These are phyloP conservation scores for Rhagonycha lutea DNA, from an alignment of 2,888 invertebrate genomes.

Conservation along the genomic window DNA sequence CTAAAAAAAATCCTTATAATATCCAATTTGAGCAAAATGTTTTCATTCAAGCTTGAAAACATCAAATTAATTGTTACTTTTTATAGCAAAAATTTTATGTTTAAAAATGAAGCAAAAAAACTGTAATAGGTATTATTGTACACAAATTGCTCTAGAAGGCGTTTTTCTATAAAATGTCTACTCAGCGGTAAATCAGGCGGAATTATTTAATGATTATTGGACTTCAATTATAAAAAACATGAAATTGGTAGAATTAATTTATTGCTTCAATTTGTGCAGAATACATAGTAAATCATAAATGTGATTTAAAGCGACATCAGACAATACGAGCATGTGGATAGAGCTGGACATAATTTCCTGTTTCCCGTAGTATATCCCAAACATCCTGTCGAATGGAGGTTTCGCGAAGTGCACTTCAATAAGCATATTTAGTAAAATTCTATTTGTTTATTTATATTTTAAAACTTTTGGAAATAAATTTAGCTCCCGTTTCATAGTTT, in stretches of 20 bases:
- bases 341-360: constrained; percentile 45
- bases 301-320: constrained; percentile 40
- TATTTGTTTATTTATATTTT: not conserved
- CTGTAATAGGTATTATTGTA: not conserved
- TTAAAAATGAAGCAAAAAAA: not conserved
- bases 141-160: not conserved
- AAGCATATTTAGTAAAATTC: constrained; percentile 37
- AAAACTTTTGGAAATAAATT: not conserved
- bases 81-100: not conserved
- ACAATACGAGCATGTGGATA: constrained; percentile 40
- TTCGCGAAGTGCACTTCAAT: constrained; percentile 35
- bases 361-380: constrained; percentile 38
- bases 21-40: not conserved
- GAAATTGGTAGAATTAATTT: constrained; percentile 44
- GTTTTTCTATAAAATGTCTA: constrained; percentile 20
- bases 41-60: not conserved
- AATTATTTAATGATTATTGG: constrained; percentile 49
- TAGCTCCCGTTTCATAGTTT: not conserved
- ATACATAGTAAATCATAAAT: constrained; percentile 43
- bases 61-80: not conserved
- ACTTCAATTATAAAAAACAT: constrained; percentile 39
- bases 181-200: constrained; percentile 36
- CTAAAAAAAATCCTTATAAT: not conserved
- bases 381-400: constrained; percentile 36
- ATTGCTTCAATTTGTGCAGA: constrained; percentile 46